Evolutionary conservation across 2,113 vertebrate species (phyloP).

Genomic region (Labrus mixtus): DNA sequence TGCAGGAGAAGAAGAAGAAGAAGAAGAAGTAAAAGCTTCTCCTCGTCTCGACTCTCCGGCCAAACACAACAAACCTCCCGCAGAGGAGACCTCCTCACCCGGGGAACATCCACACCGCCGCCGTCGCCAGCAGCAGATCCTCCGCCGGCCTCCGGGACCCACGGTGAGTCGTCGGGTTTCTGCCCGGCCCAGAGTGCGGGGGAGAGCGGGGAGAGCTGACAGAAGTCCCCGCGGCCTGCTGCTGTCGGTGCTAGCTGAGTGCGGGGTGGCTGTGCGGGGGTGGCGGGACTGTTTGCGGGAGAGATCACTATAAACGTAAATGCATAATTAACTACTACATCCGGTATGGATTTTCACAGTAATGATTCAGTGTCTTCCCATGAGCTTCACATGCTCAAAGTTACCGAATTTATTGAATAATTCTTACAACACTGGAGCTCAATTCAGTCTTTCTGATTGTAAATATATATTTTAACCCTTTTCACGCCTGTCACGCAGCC

Average conservation of each 20-base stretch:
- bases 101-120: constrained; percentile 16
- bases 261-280: constrained; percentile 81
- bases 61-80: constrained; percentile 30
- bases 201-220: not conserved
- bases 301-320: constrained; percentile 22
- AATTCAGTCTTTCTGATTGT: too few species aligned
- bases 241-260: constrained; percentile 50
- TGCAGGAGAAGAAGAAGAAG: constrained; percentile 34
- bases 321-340: not conserved
- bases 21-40: constrained; percentile 53
- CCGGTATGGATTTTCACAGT: constrained; percentile 33
- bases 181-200: not conserved
- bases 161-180: constrained; percentile 51
- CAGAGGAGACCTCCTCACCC: constrained; percentile 35
- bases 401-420: too few species aligned
- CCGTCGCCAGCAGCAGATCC: constrained; percentile 37
- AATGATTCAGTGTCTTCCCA: not conserved
- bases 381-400: too few species aligned
- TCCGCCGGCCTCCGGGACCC: constrained; percentile 43
- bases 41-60: constrained; percentile 62
- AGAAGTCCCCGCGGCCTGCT: constrained; percentile 59
- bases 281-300: constrained; percentile 80
- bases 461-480: not conserved
- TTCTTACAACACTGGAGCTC: too few species aligned
- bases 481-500: not conserved